A percentile compares a stretch with the other conserved stretches of the same genome.
phyloP scores from a whole-genome alignment of 1,140 invertebrate species.

The Bombus impatiens region DNA sequence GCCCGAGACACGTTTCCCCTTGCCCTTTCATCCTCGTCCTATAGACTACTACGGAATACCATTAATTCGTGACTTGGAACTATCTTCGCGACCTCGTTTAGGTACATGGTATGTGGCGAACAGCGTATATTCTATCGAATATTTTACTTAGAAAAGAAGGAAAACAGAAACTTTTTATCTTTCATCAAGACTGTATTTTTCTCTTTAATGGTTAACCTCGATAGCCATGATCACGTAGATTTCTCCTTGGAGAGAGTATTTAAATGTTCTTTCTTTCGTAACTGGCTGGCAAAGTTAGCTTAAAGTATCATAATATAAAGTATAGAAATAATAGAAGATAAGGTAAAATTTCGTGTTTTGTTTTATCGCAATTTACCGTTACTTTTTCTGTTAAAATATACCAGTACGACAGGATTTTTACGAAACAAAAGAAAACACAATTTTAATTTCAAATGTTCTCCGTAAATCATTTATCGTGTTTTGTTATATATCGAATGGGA shows the following conservation, averaged over 20 bases:
- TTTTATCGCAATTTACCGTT: too few relatives aligned
- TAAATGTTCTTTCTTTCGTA: too few relatives aligned
- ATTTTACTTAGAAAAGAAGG: not conserved
- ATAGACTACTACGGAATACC: not conserved
- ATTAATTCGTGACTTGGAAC: not conserved
- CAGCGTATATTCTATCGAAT: not conserved
- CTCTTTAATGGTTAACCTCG: not conserved
- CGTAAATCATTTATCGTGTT: not conserved
- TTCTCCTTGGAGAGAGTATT: too few relatives aligned
- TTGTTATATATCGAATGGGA: not conserved
- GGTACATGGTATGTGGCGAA: not conserved
- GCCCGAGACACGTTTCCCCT: not conserved
- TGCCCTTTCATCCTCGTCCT: not conserved
- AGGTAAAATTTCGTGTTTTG: not conserved
- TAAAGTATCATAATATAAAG: too few relatives aligned
- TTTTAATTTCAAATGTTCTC: not conserved
- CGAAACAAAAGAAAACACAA: not conserved
- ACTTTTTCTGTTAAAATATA: too few relatives aligned
- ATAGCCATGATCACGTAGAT: too few relatives aligned
- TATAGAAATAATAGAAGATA: not conserved
- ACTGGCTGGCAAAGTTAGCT: too few relatives aligned
- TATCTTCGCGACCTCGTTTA: not conserved
- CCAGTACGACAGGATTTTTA: not conserved
- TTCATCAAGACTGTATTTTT: not conserved
- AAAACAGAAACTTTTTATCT: not conserved